phyloP scores from a whole-genome alignment of 37 sponge, comb jelly and placozoan species.

The Aplysina aerophoba region DNA sequence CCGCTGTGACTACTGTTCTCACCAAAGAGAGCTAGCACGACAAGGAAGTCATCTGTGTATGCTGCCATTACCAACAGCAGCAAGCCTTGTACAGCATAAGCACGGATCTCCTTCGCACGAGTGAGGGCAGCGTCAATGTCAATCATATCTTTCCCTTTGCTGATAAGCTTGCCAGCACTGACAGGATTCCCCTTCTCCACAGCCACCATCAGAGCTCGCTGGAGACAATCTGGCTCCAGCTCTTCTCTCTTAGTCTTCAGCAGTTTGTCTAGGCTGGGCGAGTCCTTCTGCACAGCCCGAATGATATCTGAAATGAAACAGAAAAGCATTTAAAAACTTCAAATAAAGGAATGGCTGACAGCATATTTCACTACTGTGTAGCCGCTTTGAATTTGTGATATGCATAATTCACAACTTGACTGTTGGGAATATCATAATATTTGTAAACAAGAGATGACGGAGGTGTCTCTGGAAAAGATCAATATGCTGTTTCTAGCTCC shows the following conservation, averaged over 20 bases:
- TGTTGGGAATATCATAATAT: no score
- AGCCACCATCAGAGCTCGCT: slow-evolving; percentile 64
- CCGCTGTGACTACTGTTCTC: slow-evolving; percentile 21
- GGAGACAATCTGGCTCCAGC: slow-evolving; percentile 65
- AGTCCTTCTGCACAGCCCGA: slow-evolving; percentile 70
- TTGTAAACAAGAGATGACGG: no score
- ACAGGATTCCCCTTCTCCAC: slow-evolving; percentile 54
- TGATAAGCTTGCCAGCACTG: slow-evolving; percentile 67
- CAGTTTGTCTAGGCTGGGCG: slow-evolving; percentile 57
- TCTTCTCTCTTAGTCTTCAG: slow-evolving; percentile 27
- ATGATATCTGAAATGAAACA: slow-evolving; percentile 53
- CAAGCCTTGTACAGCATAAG: slow-evolving; percentile 56
- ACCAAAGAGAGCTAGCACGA: slow-evolving; percentile 71
- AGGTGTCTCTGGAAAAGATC: no score
- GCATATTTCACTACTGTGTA: neutral
- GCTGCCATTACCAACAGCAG: slow-evolving; percentile 72
- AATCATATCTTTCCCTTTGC: slow-evolving; percentile 46
- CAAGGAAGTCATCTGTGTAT: slow-evolving; percentile 31
- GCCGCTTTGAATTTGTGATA: no score
- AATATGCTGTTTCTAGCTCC: no score
- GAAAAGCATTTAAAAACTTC: neutral
- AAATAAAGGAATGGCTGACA: neutral
- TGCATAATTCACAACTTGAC: no score
- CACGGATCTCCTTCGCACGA: slow-evolving; percentile 31
- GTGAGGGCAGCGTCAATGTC: slow-evolving; percentile 54